Evolutionary conservation across 2,113 vertebrate species (phyloP).

Genomic region (Meles meles): DNA sequence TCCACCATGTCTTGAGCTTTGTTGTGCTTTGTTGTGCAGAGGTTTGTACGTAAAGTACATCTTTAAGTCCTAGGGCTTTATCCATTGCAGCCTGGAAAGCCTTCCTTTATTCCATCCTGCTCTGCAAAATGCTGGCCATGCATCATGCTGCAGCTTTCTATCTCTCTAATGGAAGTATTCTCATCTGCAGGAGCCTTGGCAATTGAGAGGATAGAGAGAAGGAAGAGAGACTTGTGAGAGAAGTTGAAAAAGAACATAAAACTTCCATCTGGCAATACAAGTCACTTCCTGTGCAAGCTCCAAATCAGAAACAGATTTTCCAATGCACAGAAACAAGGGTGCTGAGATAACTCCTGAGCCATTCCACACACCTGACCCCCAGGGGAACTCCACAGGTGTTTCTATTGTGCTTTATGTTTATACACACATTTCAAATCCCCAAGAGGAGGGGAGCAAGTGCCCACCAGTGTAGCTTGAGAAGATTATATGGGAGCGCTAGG

Average conservation of each 20-base stretch:
- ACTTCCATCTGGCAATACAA: conserved; percentile 4
- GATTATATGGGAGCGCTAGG: not conserved
- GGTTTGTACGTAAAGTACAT: not conserved
- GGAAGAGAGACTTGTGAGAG: not conserved
- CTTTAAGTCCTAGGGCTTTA: not conserved
- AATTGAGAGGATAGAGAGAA: not conserved
- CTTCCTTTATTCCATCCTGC: not conserved
- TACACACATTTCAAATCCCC: not conserved
- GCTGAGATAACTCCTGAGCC: not conserved
- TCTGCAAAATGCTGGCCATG: not conserved
- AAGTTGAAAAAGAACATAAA: not conserved
- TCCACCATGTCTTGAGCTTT: not conserved
- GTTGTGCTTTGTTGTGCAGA: not conserved
- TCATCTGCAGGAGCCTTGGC: not conserved
- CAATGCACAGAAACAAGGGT: not conserved
- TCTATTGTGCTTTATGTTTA: not conserved
- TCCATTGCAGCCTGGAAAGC: not conserved
- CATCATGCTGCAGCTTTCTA: not conserved
- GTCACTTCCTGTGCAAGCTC: not conserved
- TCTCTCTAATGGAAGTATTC: not conserved
- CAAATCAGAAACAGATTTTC: conserved; percentile 46
- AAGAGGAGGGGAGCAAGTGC: not conserved
- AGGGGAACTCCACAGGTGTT: not conserved
- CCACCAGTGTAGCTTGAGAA: not conserved
- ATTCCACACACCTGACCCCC: not conserved